phyloP scores from a whole-genome alignment of 2,888 invertebrate species.

The Gnatocerus cornutus region DNA sequence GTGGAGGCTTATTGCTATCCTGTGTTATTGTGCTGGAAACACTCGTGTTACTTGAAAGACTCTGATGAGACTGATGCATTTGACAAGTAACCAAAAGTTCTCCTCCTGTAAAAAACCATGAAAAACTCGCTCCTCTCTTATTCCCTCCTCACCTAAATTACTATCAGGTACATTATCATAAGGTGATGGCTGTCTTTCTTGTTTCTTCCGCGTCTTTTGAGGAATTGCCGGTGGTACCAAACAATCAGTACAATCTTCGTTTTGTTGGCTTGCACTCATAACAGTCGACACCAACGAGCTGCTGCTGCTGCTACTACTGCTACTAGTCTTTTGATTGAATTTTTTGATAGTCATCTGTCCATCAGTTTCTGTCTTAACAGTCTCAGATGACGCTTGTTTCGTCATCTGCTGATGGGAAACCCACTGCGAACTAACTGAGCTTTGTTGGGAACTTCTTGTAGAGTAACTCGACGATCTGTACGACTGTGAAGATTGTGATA shows the following conservation, averaged over 20 bases:
- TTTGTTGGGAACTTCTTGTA: constrained; percentile 77
- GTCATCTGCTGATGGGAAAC: constrained; percentile 58
- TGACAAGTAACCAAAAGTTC: constrained; percentile 69
- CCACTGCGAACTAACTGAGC: constrained; percentile 71
- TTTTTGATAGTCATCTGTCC: constrained; percentile 53
- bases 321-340: constrained; percentile 53
- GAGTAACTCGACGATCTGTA: constrained; percentile 77
- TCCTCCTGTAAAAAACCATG: constrained; percentile 55
- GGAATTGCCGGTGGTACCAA: constrained; percentile 76
- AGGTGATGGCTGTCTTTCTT: constrained; percentile 78
- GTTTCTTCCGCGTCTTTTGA: constrained; percentile 74
- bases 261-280: constrained; percentile 30
- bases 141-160: constrained; percentile 58
- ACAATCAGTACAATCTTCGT: constrained; percentile 49
- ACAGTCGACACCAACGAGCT: constrained; percentile 57
- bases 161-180: constrained; percentile 79
- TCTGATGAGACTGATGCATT: constrained; percentile 69
- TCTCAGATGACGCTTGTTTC: constrained; percentile 54
- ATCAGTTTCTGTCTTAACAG: constrained; percentile 63
- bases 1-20: constrained; percentile 86
- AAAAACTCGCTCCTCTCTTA: neutral
- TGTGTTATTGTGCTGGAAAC: constrained; percentile 60
- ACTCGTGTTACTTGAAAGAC: constrained; percentile 53
- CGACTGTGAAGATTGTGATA: constrained; percentile 75
- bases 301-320: constrained; percentile 58